Conservation (phyloP, 1,140 invertebrate genomes). For the Cyrtorhinus lividipennis region DNA sequence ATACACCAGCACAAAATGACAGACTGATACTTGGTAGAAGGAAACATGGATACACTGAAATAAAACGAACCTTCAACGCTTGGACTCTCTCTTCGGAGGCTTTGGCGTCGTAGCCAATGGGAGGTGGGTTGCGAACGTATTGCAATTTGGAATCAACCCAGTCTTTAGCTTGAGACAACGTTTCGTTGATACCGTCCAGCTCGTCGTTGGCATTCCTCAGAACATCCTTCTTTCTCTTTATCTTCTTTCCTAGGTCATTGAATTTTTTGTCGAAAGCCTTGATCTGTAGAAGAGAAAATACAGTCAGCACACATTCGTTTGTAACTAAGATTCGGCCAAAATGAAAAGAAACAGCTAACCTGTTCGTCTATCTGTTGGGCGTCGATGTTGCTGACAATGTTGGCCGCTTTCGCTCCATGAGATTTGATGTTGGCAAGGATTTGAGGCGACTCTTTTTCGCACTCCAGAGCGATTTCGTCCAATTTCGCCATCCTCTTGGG, state of each 20-base stretch:
- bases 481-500: constrained; percentile 1
- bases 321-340: too few species aligned
- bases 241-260: constrained; percentile 64
- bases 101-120: constrained; percentile 58
- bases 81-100: constrained; percentile 55
- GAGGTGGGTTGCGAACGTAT: constrained; percentile 45
- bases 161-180: constrained; percentile 52
- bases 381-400: constrained; percentile 70
- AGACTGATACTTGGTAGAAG: not conserved
- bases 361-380: constrained; percentile 82
- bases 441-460: constrained; percentile 27
- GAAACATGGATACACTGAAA: too few species aligned
- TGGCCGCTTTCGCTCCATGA: constrained; percentile 35
- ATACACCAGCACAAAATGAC: constrained; percentile 22
- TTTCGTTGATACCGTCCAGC: constrained; percentile 37
- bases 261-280: constrained; percentile 68
- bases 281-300: too few species aligned
- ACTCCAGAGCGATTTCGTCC: constrained; percentile 32
- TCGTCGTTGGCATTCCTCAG: constrained; percentile 65
- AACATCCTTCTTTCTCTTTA: constrained; percentile 66
- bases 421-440: constrained; percentile 50
- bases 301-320: too few species aligned
- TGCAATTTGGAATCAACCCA: constrained; percentile 66
- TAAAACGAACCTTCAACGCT: constrained; percentile 43
- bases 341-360: too few species aligned